Evolutionary conservation across 2,797 vertebrate genomes (phyloP).

Genomic region (Ctenochaetus hawaiiensis): DNA sequence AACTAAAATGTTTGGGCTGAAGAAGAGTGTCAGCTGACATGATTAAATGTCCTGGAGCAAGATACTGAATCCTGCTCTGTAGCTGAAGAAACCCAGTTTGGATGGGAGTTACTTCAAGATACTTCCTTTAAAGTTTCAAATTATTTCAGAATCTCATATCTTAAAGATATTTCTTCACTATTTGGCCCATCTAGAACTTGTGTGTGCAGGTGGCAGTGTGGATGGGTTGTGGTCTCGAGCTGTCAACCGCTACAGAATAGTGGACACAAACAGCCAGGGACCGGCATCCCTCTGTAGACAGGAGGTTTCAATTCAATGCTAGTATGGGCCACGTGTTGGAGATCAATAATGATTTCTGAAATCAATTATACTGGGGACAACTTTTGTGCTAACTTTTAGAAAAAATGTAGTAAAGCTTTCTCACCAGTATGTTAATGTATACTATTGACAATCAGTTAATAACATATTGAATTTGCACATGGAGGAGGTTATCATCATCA

Average conservation of each 20-base stretch:
- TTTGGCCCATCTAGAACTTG: constrained; percentile 40
- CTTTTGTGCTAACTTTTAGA: neutral
- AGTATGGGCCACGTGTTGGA: neutral
- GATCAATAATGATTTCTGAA: neutral
- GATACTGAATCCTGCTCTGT: neutral
- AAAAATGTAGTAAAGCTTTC: neutral
- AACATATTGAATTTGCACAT: neutral
- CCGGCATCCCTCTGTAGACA: constrained; percentile 66
- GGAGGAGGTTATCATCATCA: constrained; percentile 27
- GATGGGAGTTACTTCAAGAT: neutral
- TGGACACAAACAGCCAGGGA: constrained; percentile 89
- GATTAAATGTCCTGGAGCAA: neutral
- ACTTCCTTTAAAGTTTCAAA: neutral
- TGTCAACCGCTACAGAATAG: constrained; percentile 95
- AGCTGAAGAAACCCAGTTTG: neutral
- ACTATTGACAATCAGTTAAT: neutral
- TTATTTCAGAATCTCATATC: neutral
- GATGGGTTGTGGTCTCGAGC: constrained; percentile 88
- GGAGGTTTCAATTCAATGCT: neutral
- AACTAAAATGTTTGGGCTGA: neutral
- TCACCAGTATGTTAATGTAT: no score
- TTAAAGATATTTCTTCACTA: neutral
- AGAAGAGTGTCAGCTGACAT: neutral
- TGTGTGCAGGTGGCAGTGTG: constrained; percentile 76
- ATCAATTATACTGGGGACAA: no score